These are phyloP conservation scores for Florisuga fusca DNA, from an alignment of 2,797 vertebrate species.

Conservation along the genomic window DNA sequence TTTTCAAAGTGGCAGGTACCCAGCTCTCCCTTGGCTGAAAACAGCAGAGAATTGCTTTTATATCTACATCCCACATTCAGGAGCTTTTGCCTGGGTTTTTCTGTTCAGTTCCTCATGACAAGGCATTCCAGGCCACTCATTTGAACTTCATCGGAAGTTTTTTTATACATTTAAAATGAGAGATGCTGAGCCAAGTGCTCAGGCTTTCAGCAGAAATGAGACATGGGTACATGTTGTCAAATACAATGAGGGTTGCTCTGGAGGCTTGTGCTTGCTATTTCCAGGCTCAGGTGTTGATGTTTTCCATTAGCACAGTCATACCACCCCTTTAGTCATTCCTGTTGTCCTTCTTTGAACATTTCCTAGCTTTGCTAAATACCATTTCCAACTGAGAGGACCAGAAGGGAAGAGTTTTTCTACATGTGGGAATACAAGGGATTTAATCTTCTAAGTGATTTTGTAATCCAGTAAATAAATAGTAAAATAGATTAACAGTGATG, in stretches of 20 bases:
- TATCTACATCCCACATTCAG: not conserved
- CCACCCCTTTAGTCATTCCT: not conserved
- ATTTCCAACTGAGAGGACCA: not conserved
- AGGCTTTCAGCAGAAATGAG: not conserved
- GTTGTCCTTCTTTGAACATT: not conserved
- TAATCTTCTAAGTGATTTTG: not conserved
- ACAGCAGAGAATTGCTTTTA: constrained; percentile 40
- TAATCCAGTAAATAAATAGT: not conserved
- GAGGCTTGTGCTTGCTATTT: not conserved
- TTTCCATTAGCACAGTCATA: not conserved
- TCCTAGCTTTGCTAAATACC: not conserved
- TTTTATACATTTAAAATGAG: not conserved
- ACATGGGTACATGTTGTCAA: not conserved
- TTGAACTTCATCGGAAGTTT: not conserved
- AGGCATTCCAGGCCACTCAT: not conserved
- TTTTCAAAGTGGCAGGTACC: constrained; percentile 57
- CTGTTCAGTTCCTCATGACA: constrained; percentile 12
- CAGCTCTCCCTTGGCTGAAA: constrained; percentile 50
- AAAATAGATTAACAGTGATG: not conserved
- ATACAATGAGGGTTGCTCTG: not conserved
- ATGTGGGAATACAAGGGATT: not conserved
- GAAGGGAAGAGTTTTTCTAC: not conserved
- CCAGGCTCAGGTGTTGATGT: not conserved
- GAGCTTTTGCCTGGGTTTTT: constrained; percentile 29
- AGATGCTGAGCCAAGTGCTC: not conserved